Evolutionary conservation across 2,797 vertebrate species (phyloP).

Genomic region (Macropus fuliginosus): DNA sequence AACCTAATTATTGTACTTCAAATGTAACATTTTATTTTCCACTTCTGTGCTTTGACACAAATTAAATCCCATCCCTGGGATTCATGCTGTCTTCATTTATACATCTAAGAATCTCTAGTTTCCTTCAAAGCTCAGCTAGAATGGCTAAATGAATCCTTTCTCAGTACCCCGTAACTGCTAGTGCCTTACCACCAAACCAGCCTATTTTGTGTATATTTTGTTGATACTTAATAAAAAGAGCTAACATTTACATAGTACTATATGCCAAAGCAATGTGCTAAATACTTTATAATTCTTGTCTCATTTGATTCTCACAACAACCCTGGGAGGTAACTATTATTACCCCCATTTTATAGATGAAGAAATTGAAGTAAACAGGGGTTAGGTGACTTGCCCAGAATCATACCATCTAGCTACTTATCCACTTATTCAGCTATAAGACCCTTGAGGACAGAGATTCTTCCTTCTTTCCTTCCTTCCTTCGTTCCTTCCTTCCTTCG

Average conservation of each 20-base stretch:
- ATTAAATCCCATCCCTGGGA: not conserved
- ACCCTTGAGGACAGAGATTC: not conserved
- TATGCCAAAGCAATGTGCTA: not conserved
- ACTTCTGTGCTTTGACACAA: not conserved
- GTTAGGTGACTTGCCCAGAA: not conserved
- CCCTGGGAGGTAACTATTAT: not conserved
- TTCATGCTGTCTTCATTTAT: not conserved
- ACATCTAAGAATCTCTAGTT: not conserved
- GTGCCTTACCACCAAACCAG: not conserved
- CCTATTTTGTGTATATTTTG: not conserved
- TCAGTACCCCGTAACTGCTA: not conserved
- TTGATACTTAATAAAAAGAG: not conserved
- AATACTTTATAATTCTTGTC: not conserved
- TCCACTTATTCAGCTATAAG: not conserved
- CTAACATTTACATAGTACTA: not conserved
- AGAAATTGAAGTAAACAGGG: not conserved
- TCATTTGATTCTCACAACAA: not conserved
- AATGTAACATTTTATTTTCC: not conserved
- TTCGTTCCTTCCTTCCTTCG: rapidly evolving
- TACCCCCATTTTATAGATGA: not conserved
- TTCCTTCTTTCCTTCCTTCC: rapidly evolving
- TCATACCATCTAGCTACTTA: not conserved
- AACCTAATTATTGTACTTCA: not conserved
- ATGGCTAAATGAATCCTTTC: not conserved
- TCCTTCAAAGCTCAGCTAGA: not conserved